Base-by-base conservation (phyloP, 2,888 invertebrate species). In the Helicoverpa assulta region DNA sequence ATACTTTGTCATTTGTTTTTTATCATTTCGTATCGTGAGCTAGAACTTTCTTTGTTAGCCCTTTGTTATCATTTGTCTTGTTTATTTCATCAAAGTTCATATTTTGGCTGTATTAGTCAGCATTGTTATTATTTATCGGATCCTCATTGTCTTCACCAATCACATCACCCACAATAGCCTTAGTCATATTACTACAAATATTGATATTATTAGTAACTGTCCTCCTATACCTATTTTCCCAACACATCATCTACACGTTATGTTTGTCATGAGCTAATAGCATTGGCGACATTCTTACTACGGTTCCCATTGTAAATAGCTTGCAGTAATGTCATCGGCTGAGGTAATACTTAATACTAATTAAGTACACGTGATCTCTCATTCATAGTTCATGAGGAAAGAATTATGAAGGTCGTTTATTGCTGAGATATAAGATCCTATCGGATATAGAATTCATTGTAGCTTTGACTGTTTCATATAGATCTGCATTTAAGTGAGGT, bases 251-350 rank as follows among this genome's bases (percentile, higher is more conserved):
- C 14, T 1, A 37, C 21, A 3, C 18, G 51, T 61, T 60, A 78
- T 76, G 60, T 76, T 26, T 63, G 59, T 19, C 26, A 73, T 84
- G 79, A 82, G 37, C 54, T 84, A 76, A 80, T 40, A 40, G 14
- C 82, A 69, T 86, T 33, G 54, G 5, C 21, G 16, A 75, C 85
- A 85, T 86, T 84, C 86, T 80, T 14, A 65, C 19, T 47, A 70
- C 43, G 33, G 72, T 83, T 86, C 84, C 80, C 86, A 85, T 83
- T 73, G 78, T 77, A 80, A 77, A 85, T 85, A 81, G 14, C 67
- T 81, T 8, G 8, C 18, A 37, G 55, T 67, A 74, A 70, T 83
- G 77, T 86, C 85, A 86, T 62, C 71, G 14, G 51, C 53, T 73
- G 73, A 78, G 58, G 55, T 75, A 74, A 73, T 75, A 65, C 59